phyloP scores from a whole-genome alignment of 2,113 vertebrate species.

The Oryzias curvinotus region DNA sequence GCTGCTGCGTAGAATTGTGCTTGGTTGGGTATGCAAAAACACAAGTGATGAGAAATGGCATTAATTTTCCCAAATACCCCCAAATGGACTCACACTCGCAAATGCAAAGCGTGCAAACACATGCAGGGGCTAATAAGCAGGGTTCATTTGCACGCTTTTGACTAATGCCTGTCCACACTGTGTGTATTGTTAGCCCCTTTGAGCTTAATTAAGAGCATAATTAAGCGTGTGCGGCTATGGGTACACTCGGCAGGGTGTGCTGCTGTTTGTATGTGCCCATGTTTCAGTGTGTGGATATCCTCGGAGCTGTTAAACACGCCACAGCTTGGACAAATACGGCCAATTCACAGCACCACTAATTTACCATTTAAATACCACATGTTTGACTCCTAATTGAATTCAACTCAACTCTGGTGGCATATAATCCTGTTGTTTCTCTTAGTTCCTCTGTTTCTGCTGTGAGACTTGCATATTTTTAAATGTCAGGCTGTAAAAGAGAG shows the following conservation, averaged over 20 bases:
- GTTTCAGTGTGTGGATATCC: constrained; percentile 23
- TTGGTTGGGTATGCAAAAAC: not conserved
- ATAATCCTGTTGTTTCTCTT: constrained; percentile 4
- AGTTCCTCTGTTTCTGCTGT: constrained; percentile 11
- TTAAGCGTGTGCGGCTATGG: constrained; percentile 52
- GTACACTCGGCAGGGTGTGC: constrained; percentile 47
- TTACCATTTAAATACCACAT: constrained; percentile 65
- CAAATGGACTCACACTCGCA: constrained; percentile 14
- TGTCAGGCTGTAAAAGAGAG: constrained; percentile 24
- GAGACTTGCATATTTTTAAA: constrained; percentile 15
- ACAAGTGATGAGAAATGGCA: constrained; percentile 21
- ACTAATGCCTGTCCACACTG: constrained; percentile 3
- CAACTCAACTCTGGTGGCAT: not conserved
- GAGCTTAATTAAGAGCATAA: constrained; percentile 68
- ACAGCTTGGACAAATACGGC: constrained; percentile 54
- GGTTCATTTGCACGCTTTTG: constrained; percentile 30
- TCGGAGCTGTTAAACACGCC: constrained; percentile 21
- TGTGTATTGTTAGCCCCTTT: constrained; percentile 38
- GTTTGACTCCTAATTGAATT: constrained; percentile 70
- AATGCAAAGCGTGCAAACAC: constrained; percentile 11
- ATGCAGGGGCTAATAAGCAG: constrained; percentile 9
- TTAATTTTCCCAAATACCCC: constrained; percentile 29
- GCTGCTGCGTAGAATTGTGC: not conserved
- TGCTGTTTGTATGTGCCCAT: constrained; percentile 1
- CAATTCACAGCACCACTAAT: constrained; percentile 55